These are phyloP conservation scores for Bufo bufo DNA, from an alignment of 2,113 vertebrate species.

Conservation along the genomic window DNA sequence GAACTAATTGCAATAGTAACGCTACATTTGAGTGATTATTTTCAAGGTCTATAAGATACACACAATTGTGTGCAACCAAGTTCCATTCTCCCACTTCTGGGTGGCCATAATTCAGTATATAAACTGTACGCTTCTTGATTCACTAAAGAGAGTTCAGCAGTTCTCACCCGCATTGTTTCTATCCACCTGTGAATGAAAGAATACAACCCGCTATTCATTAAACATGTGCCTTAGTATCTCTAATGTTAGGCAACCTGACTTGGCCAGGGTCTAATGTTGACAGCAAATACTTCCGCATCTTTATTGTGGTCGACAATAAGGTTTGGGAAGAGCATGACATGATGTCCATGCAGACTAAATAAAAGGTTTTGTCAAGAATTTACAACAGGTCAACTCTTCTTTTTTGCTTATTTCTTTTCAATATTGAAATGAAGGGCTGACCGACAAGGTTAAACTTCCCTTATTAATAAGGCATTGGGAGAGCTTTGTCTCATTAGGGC, in stretches of 20 bases:
- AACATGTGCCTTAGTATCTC: not conserved
- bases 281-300: constrained; percentile 62
- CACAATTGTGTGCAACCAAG: not conserved
- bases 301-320: constrained; percentile 58
- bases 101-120: constrained; percentile 30
- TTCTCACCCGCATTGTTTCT: not conserved
- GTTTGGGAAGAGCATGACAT: constrained; percentile 62
- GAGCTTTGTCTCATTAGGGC: constrained; percentile 80
- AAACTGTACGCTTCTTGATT: constrained; percentile 39
- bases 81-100: constrained; percentile 39
- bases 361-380: constrained; percentile 83
- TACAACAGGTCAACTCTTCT: constrained; percentile 83
- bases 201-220: not conserved
- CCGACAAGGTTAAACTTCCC: constrained; percentile 85
- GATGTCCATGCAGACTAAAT: constrained; percentile 81
- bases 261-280: not conserved
- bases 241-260: not conserved
- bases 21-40: constrained; percentile 20
- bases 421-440: constrained; percentile 80
- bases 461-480: constrained; percentile 89
- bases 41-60: not conserved
- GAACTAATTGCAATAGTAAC: not conserved
- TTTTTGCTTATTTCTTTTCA: constrained; percentile 85
- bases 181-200: constrained; percentile 17
- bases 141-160: not conserved